A percentile compares a stretch with the other conserved stretches of the same genome.
phyloP scores from a whole-genome alignment of 2,888 invertebrate genomes.

The Vanessa cardui region DNA sequence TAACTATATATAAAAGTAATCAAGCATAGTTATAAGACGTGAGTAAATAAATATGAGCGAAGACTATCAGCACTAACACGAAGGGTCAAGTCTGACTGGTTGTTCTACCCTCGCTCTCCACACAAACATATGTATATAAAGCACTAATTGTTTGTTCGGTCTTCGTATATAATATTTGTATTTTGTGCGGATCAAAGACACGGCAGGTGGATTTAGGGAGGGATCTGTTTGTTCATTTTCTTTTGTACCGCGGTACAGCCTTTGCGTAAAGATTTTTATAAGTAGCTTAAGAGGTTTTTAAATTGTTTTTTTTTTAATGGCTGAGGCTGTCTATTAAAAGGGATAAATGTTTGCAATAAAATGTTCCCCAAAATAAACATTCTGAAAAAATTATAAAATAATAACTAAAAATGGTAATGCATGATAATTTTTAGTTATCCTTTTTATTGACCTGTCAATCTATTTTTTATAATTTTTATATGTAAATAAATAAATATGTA shows the following conservation, averaged over 20 bases:
- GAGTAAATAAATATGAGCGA: too few relatives aligned
- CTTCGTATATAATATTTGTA: slow-evolving; percentile 50
- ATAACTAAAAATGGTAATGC: too few relatives aligned
- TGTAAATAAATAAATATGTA: too few relatives aligned
- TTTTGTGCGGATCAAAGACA: slow-evolving; percentile 62
- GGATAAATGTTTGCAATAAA: too few relatives aligned
- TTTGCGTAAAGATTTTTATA: slow-evolving; percentile 13
- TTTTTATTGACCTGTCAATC: too few relatives aligned
- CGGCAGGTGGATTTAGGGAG: slow-evolving; percentile 53
- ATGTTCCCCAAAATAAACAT: neutral
- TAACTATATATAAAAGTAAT: too few relatives aligned
- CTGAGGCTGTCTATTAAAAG: neutral
- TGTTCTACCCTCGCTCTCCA: slow-evolving; percentile 5
- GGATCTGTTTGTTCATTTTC: slow-evolving; percentile 10
- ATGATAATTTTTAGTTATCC: too few relatives aligned
- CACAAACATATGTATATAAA: slow-evolving; percentile 38
- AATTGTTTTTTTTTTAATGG: slow-evolving; percentile 11
- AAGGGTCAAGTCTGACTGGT: neutral
- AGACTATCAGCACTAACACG: neutral
- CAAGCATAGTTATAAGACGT: too few relatives aligned
- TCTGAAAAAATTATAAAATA: too few relatives aligned
- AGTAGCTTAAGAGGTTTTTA: slow-evolving; percentile 15
- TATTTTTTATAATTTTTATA: too few relatives aligned
- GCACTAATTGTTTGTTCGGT: slow-evolving; percentile 59
- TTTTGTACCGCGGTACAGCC: neutral